Conservation (phyloP, 2,797 vertebrate species). For the Tokudaia muenninki region DNA sequence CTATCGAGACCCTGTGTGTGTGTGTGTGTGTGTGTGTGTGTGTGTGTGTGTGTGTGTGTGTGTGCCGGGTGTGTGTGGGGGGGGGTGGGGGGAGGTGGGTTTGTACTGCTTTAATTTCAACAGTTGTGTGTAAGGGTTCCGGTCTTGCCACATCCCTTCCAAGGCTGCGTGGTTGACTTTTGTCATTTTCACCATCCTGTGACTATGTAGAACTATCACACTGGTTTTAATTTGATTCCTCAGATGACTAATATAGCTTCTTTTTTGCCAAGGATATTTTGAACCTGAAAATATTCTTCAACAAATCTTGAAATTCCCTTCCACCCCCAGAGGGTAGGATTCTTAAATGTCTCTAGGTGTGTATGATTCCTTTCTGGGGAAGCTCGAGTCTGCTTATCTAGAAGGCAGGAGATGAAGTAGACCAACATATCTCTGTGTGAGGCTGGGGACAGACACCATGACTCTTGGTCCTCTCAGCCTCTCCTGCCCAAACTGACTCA, state of each 20-base stretch:
- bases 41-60: not conserved
- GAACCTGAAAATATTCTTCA: slow-evolving; percentile 54
- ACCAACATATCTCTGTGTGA: not conserved
- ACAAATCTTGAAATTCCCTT: slow-evolving; percentile 62
- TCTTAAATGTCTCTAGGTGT: not conserved
- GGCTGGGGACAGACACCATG: not conserved
- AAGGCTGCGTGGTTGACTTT: not conserved
- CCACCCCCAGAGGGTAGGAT: not conserved
- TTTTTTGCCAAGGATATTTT: slow-evolving; percentile 60
- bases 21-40: fast-evolving
- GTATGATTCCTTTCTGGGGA: not conserved
- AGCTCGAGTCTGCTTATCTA: not conserved
- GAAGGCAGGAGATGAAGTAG: not conserved
- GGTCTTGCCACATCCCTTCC: not conserved
- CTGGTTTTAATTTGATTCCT: slow-evolving; percentile 66
- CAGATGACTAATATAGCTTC: slow-evolving; percentile 37
- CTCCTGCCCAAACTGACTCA: not conserved
- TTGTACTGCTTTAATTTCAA: not conserved
- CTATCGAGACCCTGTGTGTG: not conserved
- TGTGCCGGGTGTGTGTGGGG: no score
- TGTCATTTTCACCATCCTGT: not conserved
- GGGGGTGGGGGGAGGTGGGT: no score
- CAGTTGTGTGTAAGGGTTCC: not conserved
- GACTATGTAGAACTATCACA: not conserved
- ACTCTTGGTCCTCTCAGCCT: not conserved